Percentiles rank a stretch among this genome's conserved stretches.
These are phyloP conservation scores for Acrocyrtus sp. DNA, from an alignment of 2,888 invertebrate species.

Conservation along the genomic window DNA sequence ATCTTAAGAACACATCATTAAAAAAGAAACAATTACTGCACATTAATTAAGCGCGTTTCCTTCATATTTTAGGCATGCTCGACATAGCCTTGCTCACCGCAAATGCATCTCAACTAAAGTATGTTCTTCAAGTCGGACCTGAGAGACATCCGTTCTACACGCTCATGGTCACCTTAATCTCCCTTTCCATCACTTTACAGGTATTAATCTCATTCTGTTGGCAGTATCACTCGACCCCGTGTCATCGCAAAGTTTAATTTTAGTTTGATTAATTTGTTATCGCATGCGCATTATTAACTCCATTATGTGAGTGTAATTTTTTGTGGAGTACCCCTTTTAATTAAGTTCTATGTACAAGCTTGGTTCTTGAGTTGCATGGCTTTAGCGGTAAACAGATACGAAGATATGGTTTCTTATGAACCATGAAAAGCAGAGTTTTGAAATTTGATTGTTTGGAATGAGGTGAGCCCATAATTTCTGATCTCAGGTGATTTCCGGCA, in stretches of 20 bases:
- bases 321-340: neutral
- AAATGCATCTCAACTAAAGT: constrained; percentile 88
- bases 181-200: constrained; percentile 85
- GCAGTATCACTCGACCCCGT: too few relatives aligned
- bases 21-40: neutral
- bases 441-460: constrained; percentile 4
- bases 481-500: constrained; percentile 77
- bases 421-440: neutral
- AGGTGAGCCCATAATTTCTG: neutral
- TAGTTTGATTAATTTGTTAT: neutral
- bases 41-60: constrained; percentile 7
- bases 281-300: neutral
- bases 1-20: neutral
- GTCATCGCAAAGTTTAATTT: too few relatives aligned
- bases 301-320: neutral
- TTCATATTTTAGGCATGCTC: constrained; percentile 74
- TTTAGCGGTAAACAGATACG: too few relatives aligned
- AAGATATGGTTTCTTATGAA: too few relatives aligned
- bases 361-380: too few relatives aligned
- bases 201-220: constrained; percentile 67
- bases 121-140: constrained; percentile 79
- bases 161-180: constrained; percentile 81
- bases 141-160: constrained; percentile 87
- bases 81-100: constrained; percentile 84
- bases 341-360: neutral